These are phyloP conservation scores for Acholoe squamosa DNA, from an alignment of 2,888 invertebrate species.

Conservation along the genomic window DNA sequence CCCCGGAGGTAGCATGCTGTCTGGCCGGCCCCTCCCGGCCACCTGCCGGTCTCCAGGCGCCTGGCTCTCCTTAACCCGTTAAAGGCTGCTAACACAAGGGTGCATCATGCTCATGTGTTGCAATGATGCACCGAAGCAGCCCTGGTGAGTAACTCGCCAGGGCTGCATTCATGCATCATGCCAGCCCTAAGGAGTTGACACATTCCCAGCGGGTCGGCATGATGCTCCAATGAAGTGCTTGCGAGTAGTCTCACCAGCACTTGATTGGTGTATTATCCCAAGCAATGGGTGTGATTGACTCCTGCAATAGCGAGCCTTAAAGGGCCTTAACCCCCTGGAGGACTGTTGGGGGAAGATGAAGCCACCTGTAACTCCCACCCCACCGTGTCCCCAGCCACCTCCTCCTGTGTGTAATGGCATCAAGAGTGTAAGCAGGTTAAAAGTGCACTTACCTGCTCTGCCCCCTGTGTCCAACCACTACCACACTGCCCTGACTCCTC, in stretches of 20 bases:
- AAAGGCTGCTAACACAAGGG: too few relatives aligned
- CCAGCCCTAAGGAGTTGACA: too few relatives aligned
- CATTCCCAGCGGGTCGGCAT: too few relatives aligned
- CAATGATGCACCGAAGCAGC: too few relatives aligned
- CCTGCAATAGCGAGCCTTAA: too few relatives aligned
- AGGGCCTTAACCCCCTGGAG: not conserved
- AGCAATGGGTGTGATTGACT: too few relatives aligned
- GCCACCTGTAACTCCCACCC: conserved; percentile 8
- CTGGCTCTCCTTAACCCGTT: not conserved
- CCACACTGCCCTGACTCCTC: not conserved
- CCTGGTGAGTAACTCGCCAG: too few relatives aligned
- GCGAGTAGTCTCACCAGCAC: too few relatives aligned
- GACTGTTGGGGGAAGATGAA: not conserved
- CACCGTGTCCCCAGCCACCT: not conserved
- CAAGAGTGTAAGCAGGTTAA: not conserved
- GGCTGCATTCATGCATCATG: too few relatives aligned
- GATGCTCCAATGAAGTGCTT: too few relatives aligned
- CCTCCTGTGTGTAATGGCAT: not conserved
- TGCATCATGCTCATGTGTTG: too few relatives aligned
- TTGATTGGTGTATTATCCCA: too few relatives aligned
- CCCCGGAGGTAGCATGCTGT: not conserved
- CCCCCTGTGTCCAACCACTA: not conserved
- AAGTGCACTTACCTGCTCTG: conserved; percentile 17
- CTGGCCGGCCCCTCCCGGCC: conserved; percentile 4
- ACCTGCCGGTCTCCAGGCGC: not conserved